phyloP scores from a whole-genome alignment of 2,888 invertebrate species.

The Scaptomyza parva region DNA sequence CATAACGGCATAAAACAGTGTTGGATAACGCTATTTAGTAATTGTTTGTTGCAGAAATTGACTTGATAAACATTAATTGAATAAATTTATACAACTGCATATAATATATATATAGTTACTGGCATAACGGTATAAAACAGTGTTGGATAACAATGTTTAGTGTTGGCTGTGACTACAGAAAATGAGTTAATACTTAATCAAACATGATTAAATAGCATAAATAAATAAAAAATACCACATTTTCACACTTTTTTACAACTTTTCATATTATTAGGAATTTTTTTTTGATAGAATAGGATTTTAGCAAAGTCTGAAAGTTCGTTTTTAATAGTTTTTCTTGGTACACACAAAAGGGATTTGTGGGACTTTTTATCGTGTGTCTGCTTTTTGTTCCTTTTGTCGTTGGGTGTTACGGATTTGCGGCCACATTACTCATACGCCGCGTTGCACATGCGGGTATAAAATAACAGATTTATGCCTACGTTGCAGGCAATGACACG shows the following conservation, averaged over 20 bases:
- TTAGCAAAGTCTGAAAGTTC: slow-evolving; percentile 18
- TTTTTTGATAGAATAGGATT: too few relatives aligned
- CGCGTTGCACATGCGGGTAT: slow-evolving; percentile 70
- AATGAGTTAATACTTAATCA: neutral
- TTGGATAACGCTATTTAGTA: neutral
- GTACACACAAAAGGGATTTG: slow-evolving; percentile 34
- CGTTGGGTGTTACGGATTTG: slow-evolving; percentile 31
- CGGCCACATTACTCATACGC: slow-evolving; percentile 76
- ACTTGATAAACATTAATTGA: too few relatives aligned
- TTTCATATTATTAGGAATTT: too few relatives aligned
- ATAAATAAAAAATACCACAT: too few relatives aligned
- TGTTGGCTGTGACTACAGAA: too few relatives aligned
- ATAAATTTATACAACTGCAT: too few relatives aligned
- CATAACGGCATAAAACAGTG: neutral
- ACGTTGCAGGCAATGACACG: slow-evolving; percentile 78
- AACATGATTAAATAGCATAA: too few relatives aligned
- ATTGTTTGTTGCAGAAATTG: too few relatives aligned
- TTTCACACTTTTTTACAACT: too few relatives aligned
- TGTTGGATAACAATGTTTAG: too few relatives aligned
- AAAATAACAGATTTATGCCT: slow-evolving; percentile 79
- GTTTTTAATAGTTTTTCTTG: slow-evolving; percentile 42
- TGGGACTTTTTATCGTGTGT: neutral
- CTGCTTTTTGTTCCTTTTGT: neutral
- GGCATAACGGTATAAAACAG: too few relatives aligned
- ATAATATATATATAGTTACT: too few relatives aligned